Evolutionary conservation across 2,888 invertebrate species (phyloP), one percentile per base, ranked within the genome.

Genomic region (Onchidella celtica): DNA sequence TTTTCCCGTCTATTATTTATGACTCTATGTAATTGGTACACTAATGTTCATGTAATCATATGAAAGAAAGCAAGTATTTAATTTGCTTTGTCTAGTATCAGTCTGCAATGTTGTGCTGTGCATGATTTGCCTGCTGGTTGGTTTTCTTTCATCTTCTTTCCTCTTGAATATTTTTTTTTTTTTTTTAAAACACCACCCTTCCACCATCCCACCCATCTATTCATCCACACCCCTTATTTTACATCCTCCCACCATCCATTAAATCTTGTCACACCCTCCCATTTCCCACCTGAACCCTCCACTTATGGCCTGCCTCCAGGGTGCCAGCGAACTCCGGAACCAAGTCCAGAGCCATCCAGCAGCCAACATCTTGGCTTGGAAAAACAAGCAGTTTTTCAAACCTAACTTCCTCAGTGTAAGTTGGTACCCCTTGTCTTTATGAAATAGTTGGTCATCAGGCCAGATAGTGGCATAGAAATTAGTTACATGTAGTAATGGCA

Each of bases 301-400:
- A 3, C 24, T n/a, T 4, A 34, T 47, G 14, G 29, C 40, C 47
- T 65, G 32, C 40, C 47, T 55, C 83, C 88, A 91, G 91, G 90
- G 90, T 72, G 89, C 91, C 57, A 86, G 87, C 65, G 90, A 90
- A 70, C 86, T 88, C 55, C 86, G 88, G 36, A 88, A 89, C 75
- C 88, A 88, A 84, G 81, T 88, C 81, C 86, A 90, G 84, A 88
- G 88, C 73, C 29, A 55, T 29, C 88, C 89, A 68, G 63, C 91
- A 91, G 68, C 78, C n/a, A 78, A 87, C 89, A 83, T 88, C 59
- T 61, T 90, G 81, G 87, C 87, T 86, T 89, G 92, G 88, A 92
- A 91, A 91, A 90, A 91, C 87, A 91, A 90, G 86, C 89, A 89
- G 87, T 88, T 89, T 86, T 86, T 88, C 85, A 90, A 89, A 87